Percentiles rank a stretch among this genome's conserved stretches.
These are phyloP conservation scores for Rhombomys opimus DNA, from an alignment of 2,113 vertebrate species.

Conservation along the genomic window DNA sequence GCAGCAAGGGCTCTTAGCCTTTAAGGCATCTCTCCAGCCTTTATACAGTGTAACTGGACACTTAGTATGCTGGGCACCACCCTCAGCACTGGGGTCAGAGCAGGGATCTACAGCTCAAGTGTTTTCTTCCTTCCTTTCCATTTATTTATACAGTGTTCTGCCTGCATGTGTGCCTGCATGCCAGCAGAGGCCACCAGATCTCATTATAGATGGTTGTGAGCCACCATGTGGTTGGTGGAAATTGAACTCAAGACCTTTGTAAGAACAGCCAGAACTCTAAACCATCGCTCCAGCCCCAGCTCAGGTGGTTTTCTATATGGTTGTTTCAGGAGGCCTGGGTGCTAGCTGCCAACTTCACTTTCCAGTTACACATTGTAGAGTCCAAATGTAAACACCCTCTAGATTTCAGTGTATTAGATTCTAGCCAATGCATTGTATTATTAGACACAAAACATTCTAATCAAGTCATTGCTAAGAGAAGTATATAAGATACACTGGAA, in stretches of 20 bases:
- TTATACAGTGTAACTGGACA: neutral
- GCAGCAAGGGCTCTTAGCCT: neutral
- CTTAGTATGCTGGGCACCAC: neutral
- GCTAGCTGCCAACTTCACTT: neutral
- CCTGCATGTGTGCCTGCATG: too few species aligned
- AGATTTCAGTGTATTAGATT: neutral
- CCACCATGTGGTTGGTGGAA: too few species aligned
- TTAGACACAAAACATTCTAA: neutral
- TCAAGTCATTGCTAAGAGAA: conserved; percentile 7
- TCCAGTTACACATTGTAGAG: neutral
- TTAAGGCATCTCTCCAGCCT: neutral
- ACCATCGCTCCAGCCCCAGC: too few species aligned
- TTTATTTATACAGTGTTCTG: too few species aligned
- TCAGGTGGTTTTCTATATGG: neutral
- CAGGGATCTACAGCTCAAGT: neutral
- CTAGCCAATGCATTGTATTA: neutral
- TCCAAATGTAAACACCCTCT: neutral
- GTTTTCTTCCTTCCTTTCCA: too few species aligned
- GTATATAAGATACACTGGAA: neutral
- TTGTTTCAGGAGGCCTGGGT: neutral
- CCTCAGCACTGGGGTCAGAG: neutral
- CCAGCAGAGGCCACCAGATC: too few species aligned
- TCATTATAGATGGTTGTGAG: too few species aligned
- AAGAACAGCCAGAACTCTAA: too few species aligned
- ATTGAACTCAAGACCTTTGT: too few species aligned